These are phyloP conservation scores for Blomia tropicalis DNA, from an alignment of 2,888 invertebrate species.

Conservation along the genomic window DNA sequence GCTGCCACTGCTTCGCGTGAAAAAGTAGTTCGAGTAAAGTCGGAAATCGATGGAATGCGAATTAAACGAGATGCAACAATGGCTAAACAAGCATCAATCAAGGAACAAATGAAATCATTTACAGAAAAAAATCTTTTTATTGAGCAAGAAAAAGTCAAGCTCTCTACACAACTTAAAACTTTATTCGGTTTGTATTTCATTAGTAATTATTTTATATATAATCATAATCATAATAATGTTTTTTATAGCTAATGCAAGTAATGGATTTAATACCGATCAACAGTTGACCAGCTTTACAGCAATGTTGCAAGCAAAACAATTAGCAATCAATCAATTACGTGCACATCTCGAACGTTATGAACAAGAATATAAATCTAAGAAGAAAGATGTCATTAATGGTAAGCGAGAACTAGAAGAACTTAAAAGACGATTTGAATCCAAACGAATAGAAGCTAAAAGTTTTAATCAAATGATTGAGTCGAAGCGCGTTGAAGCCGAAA, in stretches of 20 bases:
- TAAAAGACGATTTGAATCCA: constrained; percentile 20
- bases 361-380: constrained; percentile 47
- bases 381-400: constrained; percentile 62
- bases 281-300: neutral
- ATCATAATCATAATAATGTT: neutral
- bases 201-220: neutral
- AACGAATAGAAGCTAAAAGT: constrained; percentile 2
- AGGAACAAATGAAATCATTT: constrained; percentile 29
- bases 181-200: neutral
- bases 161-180: constrained; percentile 32
- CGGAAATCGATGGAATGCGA: constrained; percentile 87
- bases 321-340: constrained; percentile 25
- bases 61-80: constrained; percentile 77
- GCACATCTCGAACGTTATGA: constrained; percentile 31
- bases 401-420: constrained; percentile 49
- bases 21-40: constrained; percentile 74
- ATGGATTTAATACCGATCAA: constrained; percentile 1
- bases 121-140: constrained; percentile 32
- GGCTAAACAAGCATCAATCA: constrained; percentile 56
- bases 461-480: constrained; percentile 15
- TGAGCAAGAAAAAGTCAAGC: constrained; percentile 35
- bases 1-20: constrained; percentile 67
- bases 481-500: constrained; percentile 20
- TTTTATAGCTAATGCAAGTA: constrained; percentile 1
- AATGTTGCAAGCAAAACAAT: constrained; percentile 24